Evolutionary conservation across 2,888 invertebrate genomes (phyloP).

Genomic region (Heliothis peltigera): DNA sequence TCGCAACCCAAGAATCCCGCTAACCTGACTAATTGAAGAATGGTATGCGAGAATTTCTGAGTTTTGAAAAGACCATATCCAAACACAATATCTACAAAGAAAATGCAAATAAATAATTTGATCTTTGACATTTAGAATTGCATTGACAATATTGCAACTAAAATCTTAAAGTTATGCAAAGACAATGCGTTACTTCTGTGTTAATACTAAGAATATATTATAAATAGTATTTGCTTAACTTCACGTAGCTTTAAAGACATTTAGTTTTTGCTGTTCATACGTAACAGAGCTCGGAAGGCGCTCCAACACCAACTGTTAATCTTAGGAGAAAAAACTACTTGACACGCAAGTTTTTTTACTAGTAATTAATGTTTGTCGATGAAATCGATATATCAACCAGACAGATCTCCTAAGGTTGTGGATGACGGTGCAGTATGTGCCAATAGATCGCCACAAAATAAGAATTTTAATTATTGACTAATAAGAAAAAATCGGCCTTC

Average conservation of each 20-base stretch:
- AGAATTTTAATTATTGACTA: background rate
- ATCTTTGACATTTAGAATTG: background rate
- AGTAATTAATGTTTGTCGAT: conserved; percentile 1
- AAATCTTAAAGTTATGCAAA: conserved; percentile 2
- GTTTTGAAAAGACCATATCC: too few species aligned
- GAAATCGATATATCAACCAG: background rate
- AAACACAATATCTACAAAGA: too few species aligned
- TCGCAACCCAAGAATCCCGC: too few species aligned
- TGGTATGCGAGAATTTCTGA: too few species aligned
- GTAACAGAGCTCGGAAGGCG: conserved; percentile 5
- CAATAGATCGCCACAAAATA: background rate
- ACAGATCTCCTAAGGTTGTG: background rate
- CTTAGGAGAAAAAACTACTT: conserved; percentile 15
- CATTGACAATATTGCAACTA: background rate
- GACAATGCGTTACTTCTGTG: conserved; percentile 21
- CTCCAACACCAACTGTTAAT: background rate
- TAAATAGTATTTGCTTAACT: conserved; percentile 45
- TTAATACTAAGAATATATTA: conserved; percentile 16
- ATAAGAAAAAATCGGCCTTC: background rate
- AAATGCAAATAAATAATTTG: background rate
- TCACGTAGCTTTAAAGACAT: conserved; percentile 5
- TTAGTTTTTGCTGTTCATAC: conserved; percentile 21
- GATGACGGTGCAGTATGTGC: conserved; percentile 1
- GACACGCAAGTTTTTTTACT: conserved; percentile 16
- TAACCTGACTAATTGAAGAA: too few species aligned